phyloP scores from a whole-genome alignment of 1,140 invertebrate species.

The Drosophila carrolli region DNA sequence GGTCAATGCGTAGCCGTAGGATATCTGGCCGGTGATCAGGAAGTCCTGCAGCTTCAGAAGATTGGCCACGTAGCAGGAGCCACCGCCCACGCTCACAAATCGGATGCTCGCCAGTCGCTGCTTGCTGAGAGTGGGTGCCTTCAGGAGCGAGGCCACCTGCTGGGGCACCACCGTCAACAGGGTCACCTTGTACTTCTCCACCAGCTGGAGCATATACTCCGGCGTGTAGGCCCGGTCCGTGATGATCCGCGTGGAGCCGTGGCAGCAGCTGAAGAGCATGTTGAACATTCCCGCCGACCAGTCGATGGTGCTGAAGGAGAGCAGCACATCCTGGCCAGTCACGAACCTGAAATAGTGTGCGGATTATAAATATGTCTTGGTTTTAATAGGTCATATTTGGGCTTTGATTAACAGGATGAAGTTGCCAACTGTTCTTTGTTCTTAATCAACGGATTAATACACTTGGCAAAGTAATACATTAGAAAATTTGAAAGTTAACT shows the following conservation, averaged over 20 bases:
- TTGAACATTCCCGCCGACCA: slow-evolving; percentile 77
- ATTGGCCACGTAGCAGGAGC: slow-evolving; percentile 74
- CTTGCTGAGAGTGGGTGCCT: slow-evolving; percentile 64
- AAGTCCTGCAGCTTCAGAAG: slow-evolving; percentile 71
- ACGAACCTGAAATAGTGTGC: slow-evolving; percentile 57
- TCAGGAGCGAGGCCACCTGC: slow-evolving; percentile 65
- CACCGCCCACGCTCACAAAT: slow-evolving; percentile 71
- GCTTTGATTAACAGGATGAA: no score
- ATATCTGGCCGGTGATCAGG: slow-evolving; percentile 68
- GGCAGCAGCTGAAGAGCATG: slow-evolving; percentile 75
- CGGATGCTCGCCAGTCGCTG: slow-evolving; percentile 62
- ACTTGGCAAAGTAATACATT: no score
- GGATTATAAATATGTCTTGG: not conserved
- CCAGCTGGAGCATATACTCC: slow-evolving; percentile 72
- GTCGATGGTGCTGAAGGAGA: slow-evolving; percentile 81
- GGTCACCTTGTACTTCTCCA: slow-evolving; percentile 77
- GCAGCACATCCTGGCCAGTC: slow-evolving; percentile 73
- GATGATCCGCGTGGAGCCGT: slow-evolving; percentile 74
- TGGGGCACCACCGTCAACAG: slow-evolving; percentile 70
- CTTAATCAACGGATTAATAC: no score
- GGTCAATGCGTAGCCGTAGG: slow-evolving; percentile 71
- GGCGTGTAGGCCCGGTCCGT: slow-evolving; percentile 71
- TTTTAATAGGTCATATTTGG: no score
- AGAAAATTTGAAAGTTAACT: no score
- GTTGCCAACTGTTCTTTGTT: no score